A percentile compares a stretch with the other conserved stretches of the same genome.
Evolutionary conservation across 1,140 invertebrate genomes (phyloP).

Genomic region (Aculops lycopersici): DNA sequence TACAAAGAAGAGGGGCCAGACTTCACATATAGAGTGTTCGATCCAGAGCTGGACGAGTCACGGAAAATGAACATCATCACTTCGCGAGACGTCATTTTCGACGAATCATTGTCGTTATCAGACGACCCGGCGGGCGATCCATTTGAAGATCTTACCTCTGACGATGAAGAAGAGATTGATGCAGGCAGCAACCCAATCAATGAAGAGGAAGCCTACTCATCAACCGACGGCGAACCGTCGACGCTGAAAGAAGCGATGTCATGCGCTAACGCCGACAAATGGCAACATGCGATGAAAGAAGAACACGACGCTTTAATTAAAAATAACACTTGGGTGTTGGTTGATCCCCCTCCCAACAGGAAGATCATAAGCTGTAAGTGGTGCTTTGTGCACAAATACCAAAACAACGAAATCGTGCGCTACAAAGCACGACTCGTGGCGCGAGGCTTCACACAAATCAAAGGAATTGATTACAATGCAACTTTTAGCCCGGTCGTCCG

Average conservation of each 20-base stretch:
- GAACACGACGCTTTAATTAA: conserved; percentile 14
- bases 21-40: conserved; percentile 1
- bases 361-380: conserved; percentile 13
- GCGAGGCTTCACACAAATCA: no score
- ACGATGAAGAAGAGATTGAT: not conserved
- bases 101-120: not conserved
- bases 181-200: not conserved
- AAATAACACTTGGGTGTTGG: conserved; percentile 15
- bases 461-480: no score
- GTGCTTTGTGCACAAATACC: conserved; percentile 14
- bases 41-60: not conserved
- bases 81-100: not conserved
- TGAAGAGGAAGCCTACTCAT: not conserved
- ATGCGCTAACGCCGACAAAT: conserved; percentile 11
- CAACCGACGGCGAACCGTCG: conserved; percentile 7
- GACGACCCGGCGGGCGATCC: not conserved
- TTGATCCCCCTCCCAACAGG: conserved; percentile 9
- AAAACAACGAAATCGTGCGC: conserved; percentile 11
- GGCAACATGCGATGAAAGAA: conserved; percentile 16
- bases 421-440: no score
- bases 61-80: not conserved
- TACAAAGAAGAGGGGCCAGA: not conserved
- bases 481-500: no score
- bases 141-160: not conserved
- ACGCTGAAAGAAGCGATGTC: conserved; percentile 13